phyloP scores from a whole-genome alignment of 2,888 invertebrate genomes.

The Trilocha varians region DNA sequence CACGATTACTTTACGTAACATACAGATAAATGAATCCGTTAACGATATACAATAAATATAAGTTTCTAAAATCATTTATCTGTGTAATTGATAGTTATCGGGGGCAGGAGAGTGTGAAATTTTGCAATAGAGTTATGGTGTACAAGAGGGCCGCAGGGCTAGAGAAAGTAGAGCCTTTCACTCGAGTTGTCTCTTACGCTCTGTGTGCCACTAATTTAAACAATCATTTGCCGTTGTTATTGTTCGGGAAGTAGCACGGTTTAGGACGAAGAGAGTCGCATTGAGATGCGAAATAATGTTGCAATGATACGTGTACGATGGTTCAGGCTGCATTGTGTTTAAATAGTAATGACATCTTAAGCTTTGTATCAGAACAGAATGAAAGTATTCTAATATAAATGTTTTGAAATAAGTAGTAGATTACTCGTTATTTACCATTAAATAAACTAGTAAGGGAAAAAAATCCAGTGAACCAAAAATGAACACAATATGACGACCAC shows the following conservation, averaged over 20 bases:
- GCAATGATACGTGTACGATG: too few species aligned
- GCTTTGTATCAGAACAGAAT: too few species aligned
- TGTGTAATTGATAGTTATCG: constrained; percentile 51
- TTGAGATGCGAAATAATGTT: neutral
- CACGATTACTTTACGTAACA: too few species aligned
- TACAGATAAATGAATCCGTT: too few species aligned
- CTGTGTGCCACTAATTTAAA: constrained; percentile 45
- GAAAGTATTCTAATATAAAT: too few species aligned
- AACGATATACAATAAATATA: too few species aligned
- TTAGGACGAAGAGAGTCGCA: neutral
- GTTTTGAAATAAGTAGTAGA: too few species aligned
- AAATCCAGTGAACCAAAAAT: neutral
- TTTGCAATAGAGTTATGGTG: constrained; percentile 55
- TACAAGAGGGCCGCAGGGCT: constrained; percentile 60
- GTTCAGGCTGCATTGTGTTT: too few species aligned
- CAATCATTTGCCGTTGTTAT: constrained; percentile 46
- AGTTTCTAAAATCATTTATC: constrained; percentile 46
- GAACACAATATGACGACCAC: neutral
- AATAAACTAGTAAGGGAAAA: too few species aligned
- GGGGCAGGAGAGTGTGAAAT: constrained; percentile 56
- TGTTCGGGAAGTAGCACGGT: constrained; percentile 15
- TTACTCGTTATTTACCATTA: too few species aligned
- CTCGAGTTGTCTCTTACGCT: constrained; percentile 41
- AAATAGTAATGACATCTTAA: too few species aligned
- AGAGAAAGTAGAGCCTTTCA: constrained; percentile 69